Evolutionary conservation across 2,113 vertebrate species (phyloP), one percentile per base, ranked within the genome.

Genomic region (Taxidea taxus): DNA sequence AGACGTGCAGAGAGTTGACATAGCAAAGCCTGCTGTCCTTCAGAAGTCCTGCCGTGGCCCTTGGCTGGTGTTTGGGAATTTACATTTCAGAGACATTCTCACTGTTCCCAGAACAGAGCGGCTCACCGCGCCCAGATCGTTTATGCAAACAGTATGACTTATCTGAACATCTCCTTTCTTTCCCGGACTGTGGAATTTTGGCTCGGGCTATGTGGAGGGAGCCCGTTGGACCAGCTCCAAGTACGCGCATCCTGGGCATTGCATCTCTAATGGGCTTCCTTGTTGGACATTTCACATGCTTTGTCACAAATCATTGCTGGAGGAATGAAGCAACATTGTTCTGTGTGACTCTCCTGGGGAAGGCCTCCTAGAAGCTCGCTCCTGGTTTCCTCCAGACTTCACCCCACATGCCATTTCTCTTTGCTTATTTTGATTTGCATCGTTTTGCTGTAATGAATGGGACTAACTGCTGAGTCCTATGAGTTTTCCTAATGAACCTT

Each of bases 21-120:
- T n/a, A 11, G 27, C 18, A 4, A 1, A 31, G 47, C 15, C 1
- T 15, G 37, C 44, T 27, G 0, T 44, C 64, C 7, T 10, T 37
- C 23, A 7, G 42, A 42, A 39, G 44, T 29, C n/a, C 56, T 0
- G 0, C 31, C 27, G 4, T 21, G 58, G 16, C 62, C 42, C 6
- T 0, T 44, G 70, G 72, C 18, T 64, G 54, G 56, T 13, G 44
- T 58, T 60, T 47, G 20, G 82, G 39, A 64, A 58, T 20, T 72
- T 47, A 39, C 4, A 9, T 75, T 75, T 82, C 37, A 29, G 47
- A 37, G 87, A 78, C 13, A 54, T 64, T 39, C 31, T 34, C 64
- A 21, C 6, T 74, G 8, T 80, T 82, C 49, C 44, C 39, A 56
- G 54, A 51, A 72, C 64, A 60, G 42, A 80, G 58, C 8, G 23